Evolutionary conservation across 2,797 vertebrate species (phyloP).

Genomic region (Pseudochaenichthys georgianus): DNA sequence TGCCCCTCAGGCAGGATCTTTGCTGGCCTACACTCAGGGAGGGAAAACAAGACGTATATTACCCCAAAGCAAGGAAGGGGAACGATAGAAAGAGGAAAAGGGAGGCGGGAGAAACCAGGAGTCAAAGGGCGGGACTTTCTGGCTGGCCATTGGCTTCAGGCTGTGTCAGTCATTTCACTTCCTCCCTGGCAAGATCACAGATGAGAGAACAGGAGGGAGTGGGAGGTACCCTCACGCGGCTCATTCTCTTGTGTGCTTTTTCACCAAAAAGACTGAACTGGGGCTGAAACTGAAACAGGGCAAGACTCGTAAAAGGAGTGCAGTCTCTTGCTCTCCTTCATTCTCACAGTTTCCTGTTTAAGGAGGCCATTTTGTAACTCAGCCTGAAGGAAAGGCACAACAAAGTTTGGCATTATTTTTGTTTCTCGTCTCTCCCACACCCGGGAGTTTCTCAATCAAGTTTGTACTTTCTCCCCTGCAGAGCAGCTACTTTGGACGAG

Average conservation of each 20-base stretch:
- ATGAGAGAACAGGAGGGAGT: conserved; percentile 70
- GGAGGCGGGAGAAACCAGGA: conserved; percentile 52
- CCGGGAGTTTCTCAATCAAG: conserved; percentile 63
- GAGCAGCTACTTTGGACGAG: conserved; percentile 56
- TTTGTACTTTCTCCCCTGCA: conserved; percentile 82
- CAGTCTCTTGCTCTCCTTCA: conserved; percentile 73
- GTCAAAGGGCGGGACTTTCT: conserved; percentile 42
- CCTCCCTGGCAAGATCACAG: conserved; percentile 81
- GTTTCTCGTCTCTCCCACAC: conserved; percentile 39
- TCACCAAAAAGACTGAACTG: conserved; percentile 68
- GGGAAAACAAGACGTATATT: conserved; percentile 49
- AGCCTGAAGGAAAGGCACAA: conserved; percentile 67
- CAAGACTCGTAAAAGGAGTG: conserved; percentile 81
- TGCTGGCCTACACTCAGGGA: conserved; percentile 37
- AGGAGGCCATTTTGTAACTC: conserved; percentile 87
- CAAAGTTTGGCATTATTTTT: conserved; percentile 71
- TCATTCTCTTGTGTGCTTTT: conserved; percentile 55
- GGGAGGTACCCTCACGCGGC: conserved; percentile 74
- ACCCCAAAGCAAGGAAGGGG: conserved; percentile 47
- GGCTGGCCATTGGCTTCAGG: conserved; percentile 77
- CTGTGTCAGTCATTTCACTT: conserved; percentile 86
- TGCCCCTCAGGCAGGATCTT: conserved; percentile 56
- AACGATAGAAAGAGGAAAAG: conserved; percentile 54
- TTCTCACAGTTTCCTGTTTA: conserved; percentile 83
- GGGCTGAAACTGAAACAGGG: conserved; percentile 87